Base-by-base conservation (phyloP, 2,113 vertebrate species). In the Ovis canadensis region DNA sequence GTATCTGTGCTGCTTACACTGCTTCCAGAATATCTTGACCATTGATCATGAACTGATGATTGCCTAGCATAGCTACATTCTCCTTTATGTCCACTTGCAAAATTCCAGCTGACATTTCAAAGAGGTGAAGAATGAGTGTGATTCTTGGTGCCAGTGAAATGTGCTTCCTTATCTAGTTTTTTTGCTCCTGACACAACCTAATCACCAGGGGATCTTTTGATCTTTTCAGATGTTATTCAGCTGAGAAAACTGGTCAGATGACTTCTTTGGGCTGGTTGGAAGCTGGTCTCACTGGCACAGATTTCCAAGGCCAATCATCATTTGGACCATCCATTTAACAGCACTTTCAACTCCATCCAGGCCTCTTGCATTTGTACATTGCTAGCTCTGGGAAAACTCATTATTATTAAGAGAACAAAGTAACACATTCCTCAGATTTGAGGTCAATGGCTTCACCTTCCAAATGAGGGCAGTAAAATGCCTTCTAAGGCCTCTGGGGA, bases 341-440 rank as follows among this genome's bases (percentile, higher is more conserved):
- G 13, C 16, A 64, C 78, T 91, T 95, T 88, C 45, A 98, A 83
- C 55, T 91, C 40, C 25, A 19, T 96, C 59, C 55, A 84, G 17
- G 86, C 64, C 52, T 83, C 92, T 96, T 97, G 55, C 23, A 83
- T 96, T 92, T 96, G 62, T 97, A 40, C 48, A 77, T 52, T 62
- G 29, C 67, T 87, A 59, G 21, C 27, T 45, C 74, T 90, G 55
- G 40, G 89, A 92, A 93, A 77, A 80, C 67, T 95, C 48, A n/a
- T 90, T 43, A 92, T 91, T 88, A 81, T 80, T 92, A 93, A 88
- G 62, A 85, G 81, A 97, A 91, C 85, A 95, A 96, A 95, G 55
- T 87, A 93, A 92, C 23, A 81, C 87, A 85, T 96, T 96, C 64
- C 27, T 91, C 74, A 27, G 15, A 67, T 94, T 97, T 96, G 90